Evolutionary conservation across 2,888 invertebrate genomes (phyloP).

Genomic region (Furcula furcula): DNA sequence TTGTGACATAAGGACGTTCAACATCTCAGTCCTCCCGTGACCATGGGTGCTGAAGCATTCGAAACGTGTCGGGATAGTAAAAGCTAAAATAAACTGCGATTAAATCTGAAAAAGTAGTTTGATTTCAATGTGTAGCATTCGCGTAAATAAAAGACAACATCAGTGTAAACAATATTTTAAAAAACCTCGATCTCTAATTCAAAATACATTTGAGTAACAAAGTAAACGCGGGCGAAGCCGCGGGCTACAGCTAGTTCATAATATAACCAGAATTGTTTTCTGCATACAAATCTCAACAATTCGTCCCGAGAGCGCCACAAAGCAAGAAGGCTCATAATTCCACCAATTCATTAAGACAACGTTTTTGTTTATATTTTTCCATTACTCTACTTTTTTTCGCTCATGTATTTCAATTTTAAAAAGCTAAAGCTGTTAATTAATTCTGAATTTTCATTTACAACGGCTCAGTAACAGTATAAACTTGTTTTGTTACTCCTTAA

Average conservation of each 20-base stretch:
- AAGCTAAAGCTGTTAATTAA: constrained; percentile 17
- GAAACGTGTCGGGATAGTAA: too few relatives aligned
- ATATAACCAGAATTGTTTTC: constrained; percentile 17
- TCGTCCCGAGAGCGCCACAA: constrained; percentile 12
- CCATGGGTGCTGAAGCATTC: too few relatives aligned
- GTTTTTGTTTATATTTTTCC: constrained; percentile 8
- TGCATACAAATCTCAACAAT: constrained; percentile 9
- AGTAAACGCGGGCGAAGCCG: too few relatives aligned
- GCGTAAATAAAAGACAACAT: constrained; percentile 2
- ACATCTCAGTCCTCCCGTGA: too few relatives aligned
- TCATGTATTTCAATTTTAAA: constrained; percentile 7
- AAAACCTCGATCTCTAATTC: too few relatives aligned
- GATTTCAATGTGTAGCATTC: too few relatives aligned
- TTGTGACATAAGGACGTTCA: too few relatives aligned
- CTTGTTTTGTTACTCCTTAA: constrained; percentile 18
- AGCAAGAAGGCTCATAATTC: constrained; percentile 15
- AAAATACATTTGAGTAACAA: too few relatives aligned
- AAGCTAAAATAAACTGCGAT: too few relatives aligned
- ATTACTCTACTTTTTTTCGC: neutral
- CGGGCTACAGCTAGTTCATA: too few relatives aligned
- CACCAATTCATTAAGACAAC: constrained; percentile 9
- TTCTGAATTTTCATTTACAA: constrained; percentile 14
- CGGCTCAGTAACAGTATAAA: constrained; percentile 13
- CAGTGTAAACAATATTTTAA: too few relatives aligned
- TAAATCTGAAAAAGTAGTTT: too few relatives aligned